Evolutionary conservation across 2,888 invertebrate genomes (phyloP).

Genomic region (Nemotelus nigrinus): DNA sequence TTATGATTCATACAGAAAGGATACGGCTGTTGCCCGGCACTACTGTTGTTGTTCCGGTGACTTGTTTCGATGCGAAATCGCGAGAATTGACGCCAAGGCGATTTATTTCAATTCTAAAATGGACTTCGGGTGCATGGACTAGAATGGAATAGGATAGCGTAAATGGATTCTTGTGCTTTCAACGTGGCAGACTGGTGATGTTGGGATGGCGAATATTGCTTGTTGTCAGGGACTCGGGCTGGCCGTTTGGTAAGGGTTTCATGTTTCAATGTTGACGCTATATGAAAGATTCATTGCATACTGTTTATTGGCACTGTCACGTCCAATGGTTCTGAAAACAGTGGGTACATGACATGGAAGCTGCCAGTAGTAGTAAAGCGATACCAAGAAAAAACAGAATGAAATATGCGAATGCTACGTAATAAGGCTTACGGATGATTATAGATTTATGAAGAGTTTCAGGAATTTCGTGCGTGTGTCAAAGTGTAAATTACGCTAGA

Average conservation of each 20-base stretch:
- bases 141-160: background rate
- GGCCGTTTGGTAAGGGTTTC: background rate
- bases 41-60: conserved; percentile 16
- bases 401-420: conserved; percentile 8
- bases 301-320: background rate
- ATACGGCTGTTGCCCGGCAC: background rate
- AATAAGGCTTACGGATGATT: conserved; percentile 21
- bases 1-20: conserved; percentile 14
- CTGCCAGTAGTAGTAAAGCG: background rate
- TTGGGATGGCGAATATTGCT: background rate
- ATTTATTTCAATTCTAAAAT: conserved; percentile 30
- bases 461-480: background rate
- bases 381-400: background rate
- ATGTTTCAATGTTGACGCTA: background rate
- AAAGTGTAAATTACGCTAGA: too few relatives aligned
- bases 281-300: background rate
- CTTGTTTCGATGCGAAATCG: conserved; percentile 24
- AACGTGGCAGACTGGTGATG: background rate
- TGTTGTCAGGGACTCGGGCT: too few relatives aligned
- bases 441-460: conserved; percentile 17
- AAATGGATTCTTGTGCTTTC: background rate
- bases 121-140: background rate
- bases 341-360: background rate
- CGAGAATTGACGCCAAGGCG: conserved; percentile 20
- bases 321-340: background rate